Evolutionary conservation across 2,888 invertebrate species (phyloP), one percentile per base, ranked within the genome.

Genomic region (Phrixothrix hirtus): DNA sequence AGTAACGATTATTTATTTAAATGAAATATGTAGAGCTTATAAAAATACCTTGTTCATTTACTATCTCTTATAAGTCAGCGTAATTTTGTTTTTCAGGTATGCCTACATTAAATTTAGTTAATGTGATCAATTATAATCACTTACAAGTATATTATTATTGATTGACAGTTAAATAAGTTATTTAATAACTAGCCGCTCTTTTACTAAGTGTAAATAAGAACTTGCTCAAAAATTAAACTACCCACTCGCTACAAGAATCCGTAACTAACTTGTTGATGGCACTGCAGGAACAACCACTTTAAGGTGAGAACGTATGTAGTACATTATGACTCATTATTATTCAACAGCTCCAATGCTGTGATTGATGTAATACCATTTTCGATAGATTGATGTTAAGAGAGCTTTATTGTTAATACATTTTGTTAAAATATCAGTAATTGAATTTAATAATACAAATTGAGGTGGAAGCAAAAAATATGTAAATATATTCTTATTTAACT

Each of bases 171-270:
- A n/a, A n/a, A n/a, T 21, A 3, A 7, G 21, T 21, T 21, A 21
- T 7, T 21, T 21, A n/a, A n/a, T 21, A 21, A 21, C 21, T 21
- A 3, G 21, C 21, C 7, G 2, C 7, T 35, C 12, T 35, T 15
- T n/a, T 9, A 17, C 11, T 16, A 27, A 38, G 13, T 38, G n/a
- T n/a, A 16, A 31, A 27, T 16, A 14, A n/a, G 16, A 29, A 41
- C 10, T 13, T 16, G 41, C 9, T 31, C 10, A 31, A 29, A 38
- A 38, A 38, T 15, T 31, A 9, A 17, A 31, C 41, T n/a, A 12
- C 41, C 41, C 41, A 41, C 41, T 30, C 41, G 27, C 41, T 16
- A 16, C 41, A 30, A 10, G 41, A 31, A 31, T 5, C 31, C 41
- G n/a, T 41, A 21, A 15, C 14, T 31, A 12, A 16, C 41, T 30